phyloP scores from a whole-genome alignment of 2,888 invertebrate genomes.

The Villa cingulata region DNA sequence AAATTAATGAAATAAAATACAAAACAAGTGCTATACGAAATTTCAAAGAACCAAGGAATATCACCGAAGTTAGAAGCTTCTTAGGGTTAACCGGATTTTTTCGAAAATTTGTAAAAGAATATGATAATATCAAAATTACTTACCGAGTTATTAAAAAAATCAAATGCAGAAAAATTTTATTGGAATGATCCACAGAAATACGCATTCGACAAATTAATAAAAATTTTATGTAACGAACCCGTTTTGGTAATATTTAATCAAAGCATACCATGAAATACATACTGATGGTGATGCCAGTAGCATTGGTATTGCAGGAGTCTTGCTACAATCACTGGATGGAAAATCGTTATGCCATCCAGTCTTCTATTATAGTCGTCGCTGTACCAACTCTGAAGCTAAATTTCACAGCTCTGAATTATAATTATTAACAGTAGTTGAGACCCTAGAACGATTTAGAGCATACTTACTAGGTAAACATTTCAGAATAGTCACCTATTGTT shows the following conservation, averaged over 20 bases:
- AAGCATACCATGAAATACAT: conserved; percentile 10
- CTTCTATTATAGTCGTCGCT: background rate
- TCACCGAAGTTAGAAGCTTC: conserved; percentile 17
- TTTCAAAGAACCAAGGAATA: conserved; percentile 13
- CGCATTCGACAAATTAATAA: conserved; percentile 19
- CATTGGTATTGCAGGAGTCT: background rate
- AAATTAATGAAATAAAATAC: no score
- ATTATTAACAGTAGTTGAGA: conserved; percentile 9
- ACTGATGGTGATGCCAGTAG: conserved; percentile 1
- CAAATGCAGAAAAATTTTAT: conserved; percentile 8
- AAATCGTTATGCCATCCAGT: background rate
- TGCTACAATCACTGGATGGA: background rate
- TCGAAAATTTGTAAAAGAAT: conserved; percentile 17
- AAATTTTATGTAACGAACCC: conserved; percentile 16
- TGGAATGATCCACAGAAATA: conserved; percentile 18
- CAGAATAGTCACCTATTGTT: no score
- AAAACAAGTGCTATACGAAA: conserved; percentile 16
- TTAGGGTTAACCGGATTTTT: conserved; percentile 20
- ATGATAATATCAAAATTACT: conserved; percentile 16
- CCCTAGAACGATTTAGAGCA: conserved; percentile 13
- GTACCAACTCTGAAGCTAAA: conserved; percentile 7
- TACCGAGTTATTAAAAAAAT: conserved; percentile 9
- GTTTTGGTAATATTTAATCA: conserved; percentile 18
- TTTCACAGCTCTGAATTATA: conserved; percentile 7
- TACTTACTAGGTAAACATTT: conserved; percentile 16